A percentile compares a stretch with the other conserved stretches of the same genome.
Evolutionary conservation across 2,113 vertebrate genomes (phyloP).

Genomic region (Limnothrissa miodon): DNA sequence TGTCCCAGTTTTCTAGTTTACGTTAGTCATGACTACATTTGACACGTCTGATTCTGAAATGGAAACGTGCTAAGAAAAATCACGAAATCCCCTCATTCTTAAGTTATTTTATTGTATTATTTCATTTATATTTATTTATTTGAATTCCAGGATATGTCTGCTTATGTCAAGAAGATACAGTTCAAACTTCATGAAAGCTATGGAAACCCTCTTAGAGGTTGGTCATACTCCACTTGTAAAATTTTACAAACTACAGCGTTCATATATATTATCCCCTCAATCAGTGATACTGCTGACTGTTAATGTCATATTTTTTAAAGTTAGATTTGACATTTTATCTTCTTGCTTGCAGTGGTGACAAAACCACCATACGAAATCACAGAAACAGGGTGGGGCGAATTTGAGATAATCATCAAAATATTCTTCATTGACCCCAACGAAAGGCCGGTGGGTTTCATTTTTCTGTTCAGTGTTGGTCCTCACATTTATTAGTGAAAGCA

Average conservation of each 20-base stretch:
- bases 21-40: too few relatives aligned
- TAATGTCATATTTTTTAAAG: neutral
- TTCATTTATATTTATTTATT: neutral
- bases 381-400: conserved; percentile 98
- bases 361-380: conserved; percentile 98
- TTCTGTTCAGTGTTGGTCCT: neutral
- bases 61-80: too few relatives aligned
- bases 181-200: conserved; percentile 99
- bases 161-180: conserved; percentile 98
- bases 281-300: neutral
- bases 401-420: conserved; percentile 98
- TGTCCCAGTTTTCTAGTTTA: too few relatives aligned
- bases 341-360: conserved; percentile 83
- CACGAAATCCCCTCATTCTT: too few relatives aligned
- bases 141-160: conserved; percentile 89
- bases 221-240: neutral
- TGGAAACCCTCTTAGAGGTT: conserved; percentile 94
- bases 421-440: conserved; percentile 99
- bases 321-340: neutral
- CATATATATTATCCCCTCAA: neutral
- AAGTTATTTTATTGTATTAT: neutral
- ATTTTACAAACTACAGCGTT: neutral
- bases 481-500: neutral
- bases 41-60: too few relatives aligned
- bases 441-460: conserved; percentile 82